Evolutionary conservation across 92 coral and sea anemone genomes (phyloP).

Genomic region (Paramuricea clavata): DNA sequence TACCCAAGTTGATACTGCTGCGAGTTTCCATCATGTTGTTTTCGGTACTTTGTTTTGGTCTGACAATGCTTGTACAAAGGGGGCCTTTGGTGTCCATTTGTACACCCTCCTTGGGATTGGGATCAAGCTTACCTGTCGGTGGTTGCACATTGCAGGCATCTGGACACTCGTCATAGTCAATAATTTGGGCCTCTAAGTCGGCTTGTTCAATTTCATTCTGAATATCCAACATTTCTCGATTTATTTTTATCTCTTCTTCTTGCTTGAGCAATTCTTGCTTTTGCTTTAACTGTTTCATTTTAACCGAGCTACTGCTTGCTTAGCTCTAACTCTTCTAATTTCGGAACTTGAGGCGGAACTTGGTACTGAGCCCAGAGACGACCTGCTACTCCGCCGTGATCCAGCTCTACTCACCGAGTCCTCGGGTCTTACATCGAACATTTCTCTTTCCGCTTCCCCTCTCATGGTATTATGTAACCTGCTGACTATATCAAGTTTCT

Average conservation of each 20-base stretch:
- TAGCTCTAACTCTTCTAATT: conserved; percentile 37
- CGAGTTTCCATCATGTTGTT: no score
- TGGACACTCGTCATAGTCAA: conserved; percentile 15
- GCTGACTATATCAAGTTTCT: neutral
- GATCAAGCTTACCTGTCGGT: no score
- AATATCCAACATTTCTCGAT: conserved; percentile 49
- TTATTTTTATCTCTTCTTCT: conserved; percentile 51
- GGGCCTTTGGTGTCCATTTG: no score
- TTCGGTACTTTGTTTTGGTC: no score
- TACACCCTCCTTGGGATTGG: no score
- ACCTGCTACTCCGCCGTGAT: no score
- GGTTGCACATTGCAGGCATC: no score
- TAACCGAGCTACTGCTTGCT: conserved; percentile 50
- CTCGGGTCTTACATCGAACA: neutral
- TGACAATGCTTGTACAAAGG: no score
- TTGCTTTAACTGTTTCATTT: conserved; percentile 40
- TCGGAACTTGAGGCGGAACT: conserved; percentile 30
- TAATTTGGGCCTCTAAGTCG: conserved; percentile 41
- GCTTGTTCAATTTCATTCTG: conserved; percentile 58
- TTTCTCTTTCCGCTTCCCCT: no score
- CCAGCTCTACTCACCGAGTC: conserved; percentile 4
- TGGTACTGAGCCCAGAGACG: conserved; percentile 11
- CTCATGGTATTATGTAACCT: no score
- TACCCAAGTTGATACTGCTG: no score
- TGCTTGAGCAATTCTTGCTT: conserved; percentile 40